Evolutionary conservation across 2,113 vertebrate species (phyloP).

Genomic region (Nansenia antarctica): DNA sequence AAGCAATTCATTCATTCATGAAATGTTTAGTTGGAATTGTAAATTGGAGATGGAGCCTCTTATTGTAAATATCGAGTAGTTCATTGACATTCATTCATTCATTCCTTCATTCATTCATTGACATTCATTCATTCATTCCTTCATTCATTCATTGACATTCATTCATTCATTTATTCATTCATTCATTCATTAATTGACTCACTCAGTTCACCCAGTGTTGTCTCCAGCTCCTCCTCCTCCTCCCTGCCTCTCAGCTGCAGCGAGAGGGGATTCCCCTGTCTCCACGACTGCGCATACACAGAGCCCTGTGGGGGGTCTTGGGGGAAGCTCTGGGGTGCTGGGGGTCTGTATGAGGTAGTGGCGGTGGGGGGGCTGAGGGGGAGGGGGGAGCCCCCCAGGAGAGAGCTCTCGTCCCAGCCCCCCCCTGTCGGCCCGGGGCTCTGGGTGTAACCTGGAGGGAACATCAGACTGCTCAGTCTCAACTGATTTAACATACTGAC

Average conservation of each 20-base stretch:
- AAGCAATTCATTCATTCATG: too few species aligned
- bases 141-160: too few species aligned
- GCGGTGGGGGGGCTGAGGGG: not conserved
- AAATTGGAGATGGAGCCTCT: too few species aligned
- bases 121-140: too few species aligned
- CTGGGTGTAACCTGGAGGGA: conserved; percentile 18
- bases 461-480: too few species aligned
- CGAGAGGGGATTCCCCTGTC: not conserved
- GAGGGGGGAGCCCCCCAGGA: conserved; percentile 6
- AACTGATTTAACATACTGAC: too few species aligned
- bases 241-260: not conserved
- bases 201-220: conserved; percentile 27
- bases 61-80: too few species aligned
- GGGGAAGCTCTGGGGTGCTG: not conserved
- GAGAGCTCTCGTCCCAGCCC: conserved; percentile 21
- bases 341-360: not conserved
- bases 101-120: too few species aligned
- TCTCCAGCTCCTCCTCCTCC: not conserved
- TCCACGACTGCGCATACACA: not conserved
- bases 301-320: not conserved
- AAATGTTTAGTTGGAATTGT: too few species aligned
- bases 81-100: too few species aligned
- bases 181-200: too few species aligned
- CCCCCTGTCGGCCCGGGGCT: conserved; percentile 14
- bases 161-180: too few species aligned